Evolutionary conservation across 2,797 vertebrate species (phyloP), one percentile per base, ranked within the genome.

Genomic region (Aplochiton taeniatus): DNA sequence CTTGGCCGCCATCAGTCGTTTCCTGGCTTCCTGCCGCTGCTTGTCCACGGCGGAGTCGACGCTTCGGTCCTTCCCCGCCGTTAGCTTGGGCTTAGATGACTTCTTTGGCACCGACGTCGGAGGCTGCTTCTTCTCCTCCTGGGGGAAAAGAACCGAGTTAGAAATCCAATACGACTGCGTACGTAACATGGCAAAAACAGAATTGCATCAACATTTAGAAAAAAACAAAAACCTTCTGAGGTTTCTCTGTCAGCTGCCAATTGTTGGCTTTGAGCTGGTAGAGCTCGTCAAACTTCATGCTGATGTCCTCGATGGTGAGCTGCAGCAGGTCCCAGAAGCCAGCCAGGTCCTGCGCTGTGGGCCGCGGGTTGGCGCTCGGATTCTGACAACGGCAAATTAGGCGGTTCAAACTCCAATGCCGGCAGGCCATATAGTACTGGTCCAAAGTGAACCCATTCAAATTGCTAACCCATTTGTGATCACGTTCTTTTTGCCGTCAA

Each of bases 291-390:
- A 99, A 99, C 91, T 98, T 98, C 93, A 98, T 93, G 88, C 97
- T 99, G 91, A 99, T 98, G 90, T 99, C 96, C 89, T 98, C 97
- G 66, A 99, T 98, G 46, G 98, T 96, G 82, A 99, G 92, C 82
- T 99, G 98, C 11, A 99, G 93, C 76, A 99, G 94, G 88, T 99
- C 98, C 98, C 98, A 99, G 91, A 99, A 99, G 56, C 98, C 98
- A 12, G 96, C 98, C 16, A 99, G 93, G 88, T 99, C 98, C 90
- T 98, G 97, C 65, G 97, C 95, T 46, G 96, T 98, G 57, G 98
- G 95, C 72, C 94, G 93, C 51, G 96, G 96, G 88, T 97, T 97
- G 65, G 96, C 93, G 0, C 95, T 95, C 57, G 94, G 81, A 80
- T 97, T 95, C 97, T 99, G 61, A 9, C 75, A 62, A 46, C 42